These are phyloP conservation scores for Drosophila siamana DNA, from an alignment of 2,888 invertebrate species.

Conservation along the genomic window DNA sequence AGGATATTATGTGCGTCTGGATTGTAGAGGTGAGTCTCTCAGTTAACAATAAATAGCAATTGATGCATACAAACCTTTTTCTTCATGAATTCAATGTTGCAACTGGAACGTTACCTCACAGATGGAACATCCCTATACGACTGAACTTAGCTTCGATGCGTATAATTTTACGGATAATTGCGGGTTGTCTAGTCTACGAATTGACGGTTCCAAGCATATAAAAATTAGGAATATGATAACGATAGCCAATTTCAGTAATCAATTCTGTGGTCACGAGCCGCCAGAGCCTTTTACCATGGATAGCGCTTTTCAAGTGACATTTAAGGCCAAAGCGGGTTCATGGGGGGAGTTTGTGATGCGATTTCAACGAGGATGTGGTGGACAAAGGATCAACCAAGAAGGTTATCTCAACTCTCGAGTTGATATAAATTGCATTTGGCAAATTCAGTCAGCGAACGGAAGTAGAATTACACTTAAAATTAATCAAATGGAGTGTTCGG, in stretches of 20 bases:
- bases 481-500: conserved; percentile 74
- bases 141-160: conserved; percentile 47
- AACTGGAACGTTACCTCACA: not conserved
- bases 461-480: conserved; percentile 72
- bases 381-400: conserved; percentile 25
- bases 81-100: too few relatives aligned
- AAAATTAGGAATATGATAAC: conserved; percentile 55
- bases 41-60: too few relatives aligned
- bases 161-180: conserved; percentile 86
- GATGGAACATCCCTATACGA: conserved; percentile 87
- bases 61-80: too few relatives aligned
- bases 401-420: conserved; percentile 71
- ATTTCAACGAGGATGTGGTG: conserved; percentile 70
- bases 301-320: conserved; percentile 88
- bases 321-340: conserved; percentile 86
- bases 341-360: conserved; percentile 81
- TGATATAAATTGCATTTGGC: conserved; percentile 56
- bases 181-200: conserved; percentile 87
- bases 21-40: conserved; percentile 86
- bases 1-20: conserved; percentile 92
- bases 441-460: conserved; percentile 31
- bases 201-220: conserved; percentile 58
- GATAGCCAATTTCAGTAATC: conserved; percentile 86
- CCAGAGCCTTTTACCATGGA: conserved; percentile 86
- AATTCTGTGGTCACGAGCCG: conserved; percentile 87